Evolutionary conservation across 2,797 vertebrate species (phyloP).

Genomic region (Hipposideros larvatus): DNA sequence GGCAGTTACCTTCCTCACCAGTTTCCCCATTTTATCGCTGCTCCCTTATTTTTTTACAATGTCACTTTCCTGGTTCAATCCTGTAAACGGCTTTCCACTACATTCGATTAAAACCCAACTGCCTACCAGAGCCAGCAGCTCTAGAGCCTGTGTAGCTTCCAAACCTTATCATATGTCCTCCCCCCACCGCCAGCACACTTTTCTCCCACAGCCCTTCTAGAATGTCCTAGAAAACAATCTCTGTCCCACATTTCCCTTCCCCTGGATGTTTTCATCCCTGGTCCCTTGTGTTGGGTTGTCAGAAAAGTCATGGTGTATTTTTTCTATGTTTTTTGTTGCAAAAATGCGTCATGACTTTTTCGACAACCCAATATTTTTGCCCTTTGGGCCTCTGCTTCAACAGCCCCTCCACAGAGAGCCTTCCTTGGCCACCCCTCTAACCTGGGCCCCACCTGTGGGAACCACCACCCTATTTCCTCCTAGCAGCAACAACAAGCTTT

Average conservation of each 20-base stretch:
- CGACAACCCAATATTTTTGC: too few relatives aligned
- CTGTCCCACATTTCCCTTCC: neutral
- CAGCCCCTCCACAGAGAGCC: rapidly evolving
- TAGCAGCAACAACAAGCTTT: neutral
- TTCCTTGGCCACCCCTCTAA: neutral
- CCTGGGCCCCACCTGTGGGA: neutral
- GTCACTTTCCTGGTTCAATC: neutral
- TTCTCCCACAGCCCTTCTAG: neutral
- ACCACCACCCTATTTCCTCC: neutral
- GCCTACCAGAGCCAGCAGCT: neutral
- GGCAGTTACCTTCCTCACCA: neutral
- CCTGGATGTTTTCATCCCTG: neutral
- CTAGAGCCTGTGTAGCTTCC: rapidly evolving
- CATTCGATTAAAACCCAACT: neutral
- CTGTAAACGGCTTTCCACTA: rapidly evolving
- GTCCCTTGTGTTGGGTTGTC: too few relatives aligned
- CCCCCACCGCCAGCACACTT: neutral
- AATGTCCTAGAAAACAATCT: neutral
- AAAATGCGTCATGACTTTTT: too few relatives aligned
- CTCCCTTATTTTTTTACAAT: rapidly evolving
- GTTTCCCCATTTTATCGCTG: rapidly evolving
- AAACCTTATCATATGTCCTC: rapidly evolving
- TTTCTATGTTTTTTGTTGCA: too few relatives aligned
- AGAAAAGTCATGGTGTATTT: too few relatives aligned
- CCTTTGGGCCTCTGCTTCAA: neutral